These are phyloP conservation scores for Hippocampus zosterae DNA, from an alignment of 2,113 vertebrate genomes.

Conservation along the genomic window DNA sequence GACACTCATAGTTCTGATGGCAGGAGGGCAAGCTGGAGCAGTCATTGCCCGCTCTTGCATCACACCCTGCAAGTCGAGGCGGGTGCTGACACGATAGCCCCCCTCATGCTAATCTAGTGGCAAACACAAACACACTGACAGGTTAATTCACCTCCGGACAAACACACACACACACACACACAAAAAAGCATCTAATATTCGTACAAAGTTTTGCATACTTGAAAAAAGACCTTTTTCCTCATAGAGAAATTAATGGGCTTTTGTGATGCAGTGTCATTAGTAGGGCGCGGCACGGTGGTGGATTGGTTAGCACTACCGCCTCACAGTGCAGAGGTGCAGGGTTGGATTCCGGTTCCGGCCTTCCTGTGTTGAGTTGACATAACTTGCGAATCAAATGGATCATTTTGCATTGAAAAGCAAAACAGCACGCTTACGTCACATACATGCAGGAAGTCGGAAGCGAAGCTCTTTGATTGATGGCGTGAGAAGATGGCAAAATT, in stretches of 20 bases:
- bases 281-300: neutral
- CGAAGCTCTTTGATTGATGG: too few relatives aligned
- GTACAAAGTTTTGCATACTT: constrained; percentile 14
- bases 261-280: neutral
- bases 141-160: constrained; percentile 67
- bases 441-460: too few relatives aligned
- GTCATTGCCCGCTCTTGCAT: constrained; percentile 65
- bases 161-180: constrained; percentile 44
- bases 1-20: constrained; percentile 31
- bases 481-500: too few relatives aligned
- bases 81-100: constrained; percentile 59
- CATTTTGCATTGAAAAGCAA: too few relatives aligned
- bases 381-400: too few relatives aligned
- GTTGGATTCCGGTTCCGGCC: too few relatives aligned
- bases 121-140: constrained; percentile 70
- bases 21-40: constrained; percentile 58
- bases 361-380: too few relatives aligned
- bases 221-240: constrained; percentile 4
- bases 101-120: constrained; percentile 58
- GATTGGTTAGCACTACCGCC: too few relatives aligned
- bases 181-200: constrained; percentile 49
- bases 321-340: too few relatives aligned
- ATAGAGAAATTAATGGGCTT: neutral
- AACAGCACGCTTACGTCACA: too few relatives aligned
- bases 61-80: constrained; percentile 55